Evolutionary conservation across 2,113 vertebrate genomes (phyloP).

Genomic region (Triplophysa rosa): DNA sequence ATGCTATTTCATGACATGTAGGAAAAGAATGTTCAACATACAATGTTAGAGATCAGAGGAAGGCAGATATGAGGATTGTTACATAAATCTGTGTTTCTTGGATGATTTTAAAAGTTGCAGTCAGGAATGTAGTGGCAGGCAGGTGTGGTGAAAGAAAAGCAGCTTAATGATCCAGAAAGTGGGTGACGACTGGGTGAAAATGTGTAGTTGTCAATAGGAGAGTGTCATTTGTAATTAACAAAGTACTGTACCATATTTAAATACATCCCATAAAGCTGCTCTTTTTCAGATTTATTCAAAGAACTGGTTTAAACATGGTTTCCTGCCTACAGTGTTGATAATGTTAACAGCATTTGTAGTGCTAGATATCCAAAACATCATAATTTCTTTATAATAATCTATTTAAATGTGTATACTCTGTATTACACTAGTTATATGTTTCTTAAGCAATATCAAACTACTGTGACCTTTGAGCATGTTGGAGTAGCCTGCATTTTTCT

Average conservation of each 20-base stretch:
- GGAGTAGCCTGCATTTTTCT: background rate
- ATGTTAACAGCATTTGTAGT: no score
- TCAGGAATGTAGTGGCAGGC: background rate
- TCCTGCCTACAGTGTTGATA: no score
- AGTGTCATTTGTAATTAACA: no score
- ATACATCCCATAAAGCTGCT: background rate
- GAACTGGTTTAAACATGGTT: no score
- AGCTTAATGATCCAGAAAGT: background rate
- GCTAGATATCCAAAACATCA: no score
- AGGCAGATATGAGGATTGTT: background rate
- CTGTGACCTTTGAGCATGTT: background rate
- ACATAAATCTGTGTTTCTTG: background rate
- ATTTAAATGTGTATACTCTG: background rate
- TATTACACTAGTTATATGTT: background rate
- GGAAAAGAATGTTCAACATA: background rate
- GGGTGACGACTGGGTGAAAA: background rate
- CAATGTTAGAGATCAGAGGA: background rate
- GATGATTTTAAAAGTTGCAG: background rate
- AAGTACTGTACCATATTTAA: background rate
- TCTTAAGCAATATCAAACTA: background rate
- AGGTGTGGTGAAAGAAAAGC: conserved; percentile 16
- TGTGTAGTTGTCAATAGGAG: background rate
- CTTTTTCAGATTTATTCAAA: background rate
- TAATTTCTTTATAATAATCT: no score
- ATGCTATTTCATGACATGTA: conserved; percentile 23